Conservation (phyloP, 2,113 vertebrate species). For the Eudyptes chrysolophus region DNA sequence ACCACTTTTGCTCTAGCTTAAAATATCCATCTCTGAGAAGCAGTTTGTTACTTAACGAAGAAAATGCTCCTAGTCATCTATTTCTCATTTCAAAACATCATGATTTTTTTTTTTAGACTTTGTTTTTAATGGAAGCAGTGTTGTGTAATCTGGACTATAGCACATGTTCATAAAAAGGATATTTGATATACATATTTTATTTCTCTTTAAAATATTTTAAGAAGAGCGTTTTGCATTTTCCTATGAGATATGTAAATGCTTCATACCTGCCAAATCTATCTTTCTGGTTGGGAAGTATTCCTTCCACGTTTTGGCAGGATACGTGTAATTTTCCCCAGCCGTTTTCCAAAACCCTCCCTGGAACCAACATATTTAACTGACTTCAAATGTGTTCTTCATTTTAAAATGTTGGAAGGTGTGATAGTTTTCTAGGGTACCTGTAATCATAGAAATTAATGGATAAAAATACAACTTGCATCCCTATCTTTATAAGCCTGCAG, state of each 20-base stretch:
- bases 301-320: background rate
- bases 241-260: background rate
- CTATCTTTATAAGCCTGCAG: background rate
- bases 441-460: background rate
- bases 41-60: slow-evolving; percentile 6
- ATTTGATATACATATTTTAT: background rate
- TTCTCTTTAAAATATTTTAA: background rate
- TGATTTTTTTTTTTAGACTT: background rate
- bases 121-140: background rate
- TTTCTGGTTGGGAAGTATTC: background rate
- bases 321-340: background rate
- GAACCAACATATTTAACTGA: background rate
- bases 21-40: slow-evolving; percentile 26
- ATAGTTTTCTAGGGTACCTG: background rate
- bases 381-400: background rate
- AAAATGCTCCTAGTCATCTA: background rate
- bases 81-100: background rate
- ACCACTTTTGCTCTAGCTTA: background rate
- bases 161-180: background rate
- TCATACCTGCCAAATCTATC: background rate
- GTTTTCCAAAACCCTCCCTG: background rate
- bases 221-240: background rate
- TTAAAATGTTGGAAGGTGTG: background rate
- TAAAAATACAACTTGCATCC: background rate
- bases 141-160: background rate